phyloP scores from a whole-genome alignment of 2,797 vertebrate species.

The Lepus oiostolus region DNA sequence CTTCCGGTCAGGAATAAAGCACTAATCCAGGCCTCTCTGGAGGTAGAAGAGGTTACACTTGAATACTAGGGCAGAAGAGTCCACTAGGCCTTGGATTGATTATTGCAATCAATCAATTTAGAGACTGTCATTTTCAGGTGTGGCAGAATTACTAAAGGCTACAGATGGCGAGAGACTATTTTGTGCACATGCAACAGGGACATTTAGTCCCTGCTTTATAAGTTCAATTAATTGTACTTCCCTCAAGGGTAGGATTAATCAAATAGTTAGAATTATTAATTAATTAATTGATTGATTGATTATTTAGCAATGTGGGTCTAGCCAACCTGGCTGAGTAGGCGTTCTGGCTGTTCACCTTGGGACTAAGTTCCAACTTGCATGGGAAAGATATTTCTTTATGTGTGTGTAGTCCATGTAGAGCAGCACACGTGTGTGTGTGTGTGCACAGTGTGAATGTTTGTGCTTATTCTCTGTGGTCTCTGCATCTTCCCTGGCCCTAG shows the following conservation, averaged over 20 bases:
- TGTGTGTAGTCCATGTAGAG: too few relatives aligned
- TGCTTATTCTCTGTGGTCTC: neutral
- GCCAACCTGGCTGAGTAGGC: conserved; percentile 24
- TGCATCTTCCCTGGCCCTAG: conserved; percentile 3
- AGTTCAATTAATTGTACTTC: neutral
- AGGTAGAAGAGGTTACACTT: neutral
- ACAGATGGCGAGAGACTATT: neutral
- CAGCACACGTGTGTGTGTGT: neutral
- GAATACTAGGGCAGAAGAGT: neutral
- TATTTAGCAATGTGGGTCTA: neutral
- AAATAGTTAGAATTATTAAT: neutral
- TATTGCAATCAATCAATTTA: neutral
- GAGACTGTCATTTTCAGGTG: neutral
- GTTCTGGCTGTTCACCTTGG: neutral
- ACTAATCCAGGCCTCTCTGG: neutral
- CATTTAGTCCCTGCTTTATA: neutral
- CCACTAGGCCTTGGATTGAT: neutral
- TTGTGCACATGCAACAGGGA: neutral
- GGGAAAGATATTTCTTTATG: neutral
- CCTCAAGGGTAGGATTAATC: neutral
- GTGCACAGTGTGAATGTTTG: neutral
- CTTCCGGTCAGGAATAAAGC: neutral
- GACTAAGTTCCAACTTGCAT: conserved; percentile 9
- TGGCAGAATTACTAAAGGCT: neutral
- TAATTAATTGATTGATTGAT: neutral